phyloP scores from a whole-genome alignment of 2,888 invertebrate genomes.

The Dasypolia templi region DNA sequence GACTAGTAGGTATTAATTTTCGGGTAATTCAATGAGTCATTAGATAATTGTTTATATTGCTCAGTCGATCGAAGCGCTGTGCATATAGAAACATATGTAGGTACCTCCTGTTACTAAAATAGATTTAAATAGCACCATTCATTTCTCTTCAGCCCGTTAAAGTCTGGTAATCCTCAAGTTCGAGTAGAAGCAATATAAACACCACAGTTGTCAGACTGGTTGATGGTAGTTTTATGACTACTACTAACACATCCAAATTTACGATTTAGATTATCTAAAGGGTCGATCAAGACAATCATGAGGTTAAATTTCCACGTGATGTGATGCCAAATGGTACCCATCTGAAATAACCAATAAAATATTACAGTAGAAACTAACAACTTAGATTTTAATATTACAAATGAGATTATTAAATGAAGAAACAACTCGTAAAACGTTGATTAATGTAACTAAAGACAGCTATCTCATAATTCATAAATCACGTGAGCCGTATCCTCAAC shows the following conservation, averaged over 20 bases:
- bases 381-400: conserved; percentile 8
- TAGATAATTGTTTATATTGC: conserved; percentile 54
- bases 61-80: conserved; percentile 25
- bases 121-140: conserved; percentile 21
- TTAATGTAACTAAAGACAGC: conserved; percentile 27
- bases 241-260: not conserved
- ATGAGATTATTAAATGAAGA: conserved; percentile 12
- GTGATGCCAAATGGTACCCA: not conserved
- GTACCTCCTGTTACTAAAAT: conserved; percentile 30
- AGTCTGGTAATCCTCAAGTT: conserved; percentile 3
- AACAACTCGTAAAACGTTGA: conserved; percentile 42
- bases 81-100: conserved; percentile 12
- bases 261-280: not conserved
- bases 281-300: not conserved
- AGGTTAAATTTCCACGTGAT: not conserved
- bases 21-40: conserved; percentile 51
- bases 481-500: conserved; percentile 1
- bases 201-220: conserved; percentile 11
- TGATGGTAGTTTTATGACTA: conserved; percentile 1
- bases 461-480: conserved; percentile 41
- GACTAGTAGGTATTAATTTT: conserved; percentile 43
- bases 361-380: conserved; percentile 8
- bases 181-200: not conserved
- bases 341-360: not conserved
- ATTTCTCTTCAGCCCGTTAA: conserved; percentile 16